phyloP scores from a whole-genome alignment of 2,797 vertebrate genomes.

The Alosa sapidissima region DNA sequence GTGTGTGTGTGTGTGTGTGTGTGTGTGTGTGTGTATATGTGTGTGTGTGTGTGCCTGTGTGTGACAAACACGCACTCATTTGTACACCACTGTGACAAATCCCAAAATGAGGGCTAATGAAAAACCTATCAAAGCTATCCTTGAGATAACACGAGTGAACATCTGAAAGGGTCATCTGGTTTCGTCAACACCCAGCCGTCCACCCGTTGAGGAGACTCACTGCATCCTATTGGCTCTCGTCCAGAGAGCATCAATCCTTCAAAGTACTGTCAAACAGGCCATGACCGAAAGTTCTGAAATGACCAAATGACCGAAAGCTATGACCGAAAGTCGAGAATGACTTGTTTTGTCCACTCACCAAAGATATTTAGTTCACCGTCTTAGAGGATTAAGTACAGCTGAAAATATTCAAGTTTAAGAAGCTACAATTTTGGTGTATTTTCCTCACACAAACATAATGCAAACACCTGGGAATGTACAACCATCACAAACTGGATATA shows the following conservation, averaged over 20 bases:
- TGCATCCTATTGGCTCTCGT: background rate
- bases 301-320: too few relatives aligned
- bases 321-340: too few relatives aligned
- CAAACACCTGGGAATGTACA: background rate
- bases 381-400: too few relatives aligned
- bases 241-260: background rate
- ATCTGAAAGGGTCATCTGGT: background rate
- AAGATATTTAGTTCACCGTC: too few relatives aligned
- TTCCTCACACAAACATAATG: background rate
- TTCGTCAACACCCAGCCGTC: background rate
- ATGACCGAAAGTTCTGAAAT: background rate
- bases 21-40: background rate
- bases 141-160: background rate
- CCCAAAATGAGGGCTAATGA: conserved; percentile 10
- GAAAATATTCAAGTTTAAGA: too few relatives aligned
- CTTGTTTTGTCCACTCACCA: too few relatives aligned
- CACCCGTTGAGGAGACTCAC: background rate
- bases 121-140: background rate
- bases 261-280: background rate
- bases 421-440: too few relatives aligned
- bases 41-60: background rate
- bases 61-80: background rate
- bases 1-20: background rate
- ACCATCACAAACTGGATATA: background rate
- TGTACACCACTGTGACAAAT: background rate